Base-by-base conservation (phyloP, 2,888 invertebrate genomes). In the Globia sparganii region DNA sequence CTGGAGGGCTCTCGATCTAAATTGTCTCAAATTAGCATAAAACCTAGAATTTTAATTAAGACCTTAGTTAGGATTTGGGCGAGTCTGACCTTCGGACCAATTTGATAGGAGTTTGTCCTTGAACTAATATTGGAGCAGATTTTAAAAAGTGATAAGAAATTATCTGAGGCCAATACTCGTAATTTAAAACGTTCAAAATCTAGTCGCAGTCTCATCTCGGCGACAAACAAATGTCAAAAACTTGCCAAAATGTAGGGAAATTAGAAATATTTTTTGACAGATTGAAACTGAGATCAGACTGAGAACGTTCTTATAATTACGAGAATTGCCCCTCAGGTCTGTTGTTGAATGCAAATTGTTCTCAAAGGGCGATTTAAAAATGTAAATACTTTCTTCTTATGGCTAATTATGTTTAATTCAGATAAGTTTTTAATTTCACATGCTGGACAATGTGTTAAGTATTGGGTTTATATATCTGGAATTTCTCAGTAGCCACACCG, bases 41-140 rank as follows among this genome's bases (percentile, higher is more conserved):
- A 85, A 78, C 67, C 78, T 86, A 79, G 80, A 83, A 83, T 87
- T 83, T 87, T 85, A 87, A 86, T 86, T 81, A 87, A 87, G 82
- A 74, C 81, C 79, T 85, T 73, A 74, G 74, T 85, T 73, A 74
- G 74, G 79, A 65, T 79, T 81, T 77, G 61, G 64, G 68, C 11
- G 67, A 72, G 56, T n/a, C 25, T 70, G 80, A 82, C 82, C 82
- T 78, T 87, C 68, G 34, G 46, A 64, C 58, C n/a, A 75, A 53
- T 76, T 68, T 28, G 31, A 58, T 61, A 64, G 61, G 56, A 70
- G 40, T 56, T 74, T 75, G 46, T 53, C 75, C 83, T 86, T 83
- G 58, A 78, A 78, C 75, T 65, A 56, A 71, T 64, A 62, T 53
- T 76, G 28, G 25, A 72, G n/a, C 43, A 43, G 76, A 78, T 80